phyloP scores from a whole-genome alignment of 2,797 vertebrate genomes.

The Streptopelia turtur region DNA sequence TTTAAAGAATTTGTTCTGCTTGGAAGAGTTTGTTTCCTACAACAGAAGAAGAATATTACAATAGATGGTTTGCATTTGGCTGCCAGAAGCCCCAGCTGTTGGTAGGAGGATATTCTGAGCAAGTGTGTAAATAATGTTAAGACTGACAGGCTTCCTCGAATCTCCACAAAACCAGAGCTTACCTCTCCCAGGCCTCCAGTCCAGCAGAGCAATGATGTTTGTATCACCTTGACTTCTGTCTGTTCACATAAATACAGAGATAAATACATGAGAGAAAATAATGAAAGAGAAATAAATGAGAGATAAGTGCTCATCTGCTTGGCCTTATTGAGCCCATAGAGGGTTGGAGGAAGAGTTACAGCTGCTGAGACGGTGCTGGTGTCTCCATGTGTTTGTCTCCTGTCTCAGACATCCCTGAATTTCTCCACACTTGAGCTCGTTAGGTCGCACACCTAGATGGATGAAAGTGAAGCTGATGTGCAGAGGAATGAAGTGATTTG shows the following conservation, averaged over 20 bases:
- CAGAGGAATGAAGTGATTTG: neutral
- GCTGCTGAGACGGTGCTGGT: neutral
- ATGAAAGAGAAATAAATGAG: no score
- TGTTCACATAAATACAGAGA: neutral
- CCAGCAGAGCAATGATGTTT: neutral
- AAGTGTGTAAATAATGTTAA: neutral
- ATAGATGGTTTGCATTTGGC: constrained; percentile 29
- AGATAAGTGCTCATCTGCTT: neutral
- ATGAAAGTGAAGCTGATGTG: neutral
- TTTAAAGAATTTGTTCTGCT: constrained; percentile 23
- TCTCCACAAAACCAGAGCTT: neutral
- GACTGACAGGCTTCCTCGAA: neutral
- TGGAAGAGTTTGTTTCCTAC: constrained; percentile 43
- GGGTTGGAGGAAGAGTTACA: neutral
- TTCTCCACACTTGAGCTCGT: rapidly evolving
- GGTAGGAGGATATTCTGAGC: neutral
- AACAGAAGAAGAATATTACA: constrained; percentile 30
- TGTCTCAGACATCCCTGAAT: neutral
- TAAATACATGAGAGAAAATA: no score
- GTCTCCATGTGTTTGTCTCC: neutral
- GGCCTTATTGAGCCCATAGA: neutral
- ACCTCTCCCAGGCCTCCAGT: neutral
- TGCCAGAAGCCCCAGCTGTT: constrained; percentile 47
- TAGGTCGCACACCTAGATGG: neutral
- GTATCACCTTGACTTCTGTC: neutral